Evolutionary conservation across 2,888 invertebrate genomes (phyloP).

Genomic region (Pterostichus madidus): DNA sequence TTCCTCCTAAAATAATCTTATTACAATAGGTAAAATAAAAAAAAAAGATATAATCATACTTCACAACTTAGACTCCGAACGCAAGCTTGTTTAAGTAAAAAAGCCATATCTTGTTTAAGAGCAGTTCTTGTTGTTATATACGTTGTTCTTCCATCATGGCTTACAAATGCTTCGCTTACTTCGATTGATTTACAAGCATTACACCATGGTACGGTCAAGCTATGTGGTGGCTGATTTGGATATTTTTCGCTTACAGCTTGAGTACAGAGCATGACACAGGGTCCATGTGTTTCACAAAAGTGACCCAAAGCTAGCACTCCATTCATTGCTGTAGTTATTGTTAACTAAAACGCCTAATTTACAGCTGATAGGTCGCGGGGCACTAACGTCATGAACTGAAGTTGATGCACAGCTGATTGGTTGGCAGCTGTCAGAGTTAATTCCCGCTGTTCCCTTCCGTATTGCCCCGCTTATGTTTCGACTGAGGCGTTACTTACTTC

Average conservation of each 20-base stretch:
- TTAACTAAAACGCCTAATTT: background rate
- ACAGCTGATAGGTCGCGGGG: too few species aligned
- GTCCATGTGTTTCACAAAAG: slow-evolving; percentile 97
- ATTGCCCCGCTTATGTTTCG: too few species aligned
- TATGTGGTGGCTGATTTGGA: slow-evolving; percentile 73
- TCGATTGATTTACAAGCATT: slow-evolving; percentile 84
- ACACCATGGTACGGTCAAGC: slow-evolving; percentile 76
- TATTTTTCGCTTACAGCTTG: slow-evolving; percentile 84
- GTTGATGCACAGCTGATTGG: too few species aligned
- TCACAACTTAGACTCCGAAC: slow-evolving; percentile 95
- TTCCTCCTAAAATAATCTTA: slow-evolving; percentile 79
- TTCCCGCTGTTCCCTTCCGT: too few species aligned
- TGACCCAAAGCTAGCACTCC: slow-evolving; percentile 93
- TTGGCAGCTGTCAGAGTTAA: too few species aligned
- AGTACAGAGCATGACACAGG: slow-evolving; percentile 93
- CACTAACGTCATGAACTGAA: too few species aligned
- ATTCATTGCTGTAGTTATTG: slow-evolving; percentile 83
- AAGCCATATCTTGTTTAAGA: slow-evolving; percentile 84
- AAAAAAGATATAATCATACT: slow-evolving; percentile 78
- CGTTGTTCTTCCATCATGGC: slow-evolving; percentile 83
- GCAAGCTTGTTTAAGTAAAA: slow-evolving; percentile 88
- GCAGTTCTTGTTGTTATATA: slow-evolving; percentile 90
- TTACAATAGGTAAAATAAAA: slow-evolving; percentile 32
- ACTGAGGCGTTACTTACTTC: too few species aligned
- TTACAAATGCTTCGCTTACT: slow-evolving; percentile 82